Conservation (phyloP, 2,888 invertebrate genomes). For the Drosophila paranaensis region DNA sequence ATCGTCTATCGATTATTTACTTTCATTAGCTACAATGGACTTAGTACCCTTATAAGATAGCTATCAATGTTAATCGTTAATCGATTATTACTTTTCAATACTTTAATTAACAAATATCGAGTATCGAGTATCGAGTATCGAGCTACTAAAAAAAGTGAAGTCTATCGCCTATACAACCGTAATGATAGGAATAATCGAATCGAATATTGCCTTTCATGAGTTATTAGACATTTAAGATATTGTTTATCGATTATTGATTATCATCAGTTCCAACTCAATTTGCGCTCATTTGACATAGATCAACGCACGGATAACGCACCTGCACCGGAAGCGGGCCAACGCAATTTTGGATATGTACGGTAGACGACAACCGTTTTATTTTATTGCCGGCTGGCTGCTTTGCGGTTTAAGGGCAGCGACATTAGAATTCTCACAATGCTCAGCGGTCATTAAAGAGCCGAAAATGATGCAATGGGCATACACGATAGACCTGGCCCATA, state of each 20-base stretch:
- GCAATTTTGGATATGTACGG: slow-evolving; percentile 19
- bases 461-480: slow-evolving; percentile 32
- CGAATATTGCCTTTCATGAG: background rate
- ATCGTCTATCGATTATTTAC: background rate
- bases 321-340: slow-evolving; percentile 36
- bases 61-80: background rate
- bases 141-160: too few species aligned
- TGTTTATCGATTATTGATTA: background rate
- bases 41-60: too few species aligned
- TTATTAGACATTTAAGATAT: background rate
- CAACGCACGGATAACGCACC: slow-evolving; percentile 24
- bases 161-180: background rate
- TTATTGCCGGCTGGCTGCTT: background rate
- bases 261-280: background rate
- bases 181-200: background rate
- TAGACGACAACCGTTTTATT: slow-evolving; percentile 17
- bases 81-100: background rate
- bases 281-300: slow-evolving; percentile 4
- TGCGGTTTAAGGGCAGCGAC: slow-evolving; percentile 9
- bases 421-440: slow-evolving; percentile 42
- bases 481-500: slow-evolving; percentile 26
- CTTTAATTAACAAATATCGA: background rate
- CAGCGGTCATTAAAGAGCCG: slow-evolving; percentile 36
- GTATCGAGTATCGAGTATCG: background rate
- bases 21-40: background rate